A percentile compares a stretch with the other conserved stretches of the same genome.
Conservation (phyloP, 2,888 invertebrate genomes). For the Cheilosia pagana region DNA sequence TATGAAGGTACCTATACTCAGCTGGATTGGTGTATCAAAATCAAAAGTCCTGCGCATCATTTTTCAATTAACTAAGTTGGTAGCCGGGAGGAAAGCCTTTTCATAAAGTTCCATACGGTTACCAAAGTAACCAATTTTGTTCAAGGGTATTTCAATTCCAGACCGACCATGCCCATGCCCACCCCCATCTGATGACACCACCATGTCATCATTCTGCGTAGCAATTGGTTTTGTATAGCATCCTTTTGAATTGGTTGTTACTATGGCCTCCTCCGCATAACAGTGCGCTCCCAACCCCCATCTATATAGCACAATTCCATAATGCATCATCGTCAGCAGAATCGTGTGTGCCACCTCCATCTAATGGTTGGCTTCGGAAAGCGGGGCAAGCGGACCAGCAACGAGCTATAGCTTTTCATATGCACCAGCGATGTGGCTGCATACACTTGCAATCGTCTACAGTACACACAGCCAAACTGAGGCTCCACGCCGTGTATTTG, state of each 20-base stretch:
- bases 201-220: no score
- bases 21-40: no score
- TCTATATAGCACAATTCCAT: conserved; percentile 17
- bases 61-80: no score
- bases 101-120: no score
- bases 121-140: no score
- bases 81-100: no score
- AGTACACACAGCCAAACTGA: conserved; percentile 62
- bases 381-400: not conserved
- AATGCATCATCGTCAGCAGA: conserved; percentile 57
- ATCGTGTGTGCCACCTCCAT: conserved; percentile 2
- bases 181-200: no score
- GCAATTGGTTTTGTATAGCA: no score
- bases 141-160: no score
- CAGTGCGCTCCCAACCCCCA: conserved; percentile 71
- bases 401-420: conserved; percentile 34
- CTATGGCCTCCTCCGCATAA: conserved; percentile 12
- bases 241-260: conserved; percentile 49
- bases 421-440: conserved; percentile 58
- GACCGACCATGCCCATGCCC: no score
- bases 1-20: no score
- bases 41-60: no score
- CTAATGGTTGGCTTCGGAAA: not conserved
- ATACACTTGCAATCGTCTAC: conserved; percentile 64
- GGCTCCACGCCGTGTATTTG: conserved; percentile 41